Base-by-base conservation (phyloP, 2,888 invertebrate genomes). In the Nysson spinosus region DNA sequence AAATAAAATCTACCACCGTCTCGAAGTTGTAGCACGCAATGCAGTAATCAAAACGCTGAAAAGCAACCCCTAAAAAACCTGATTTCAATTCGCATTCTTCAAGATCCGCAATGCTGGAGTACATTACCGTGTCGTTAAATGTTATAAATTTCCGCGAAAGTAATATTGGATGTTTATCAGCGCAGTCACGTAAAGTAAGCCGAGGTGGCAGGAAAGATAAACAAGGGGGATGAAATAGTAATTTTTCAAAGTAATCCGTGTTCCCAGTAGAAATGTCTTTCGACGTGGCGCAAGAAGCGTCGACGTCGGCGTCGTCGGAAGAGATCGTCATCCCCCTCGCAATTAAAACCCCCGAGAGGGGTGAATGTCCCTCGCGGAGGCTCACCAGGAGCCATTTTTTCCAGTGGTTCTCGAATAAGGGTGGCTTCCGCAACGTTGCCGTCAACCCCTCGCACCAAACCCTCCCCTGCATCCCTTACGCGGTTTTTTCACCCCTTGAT, bases 321-420 rank as follows among this genome's bases (percentile, higher is more conserved):
- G 64, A 49, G 64, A 58, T 54, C 40, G 46, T 58, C 39, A 61
- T 62, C 50, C 69, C 64, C 56, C 20, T 64, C 12, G 57, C 63
- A 72, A 72, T 75, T 75, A 70, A 72, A 68, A 68, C 50, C 66
- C n/a, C n/a, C n/a, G n/a, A n/a, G 61, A 69, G 55, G 74, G 75
- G 57, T 73, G 75, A 75, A 73, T 61, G 68, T 60, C 68, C 72
- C 75, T 56, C 4, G 35, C 37, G 26, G 30, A 37, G 35, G 37
- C 47, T 40, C 34, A 42, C 56, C 54, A 50, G 65, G 69, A 75
- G n/a, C n/a, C n/a, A n/a, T n/a, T 75, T 72, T 75, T 75, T 75
- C 58, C 24, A 72, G 70, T 68, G 42, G 43, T 52, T 40, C 39
- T 43, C 37, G 11, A n/a, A n/a, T n/a, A 54, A 58, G 70, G 68